Evolutionary conservation across 1,140 invertebrate species (phyloP).

Genomic region (Ceratina australensis): DNA sequence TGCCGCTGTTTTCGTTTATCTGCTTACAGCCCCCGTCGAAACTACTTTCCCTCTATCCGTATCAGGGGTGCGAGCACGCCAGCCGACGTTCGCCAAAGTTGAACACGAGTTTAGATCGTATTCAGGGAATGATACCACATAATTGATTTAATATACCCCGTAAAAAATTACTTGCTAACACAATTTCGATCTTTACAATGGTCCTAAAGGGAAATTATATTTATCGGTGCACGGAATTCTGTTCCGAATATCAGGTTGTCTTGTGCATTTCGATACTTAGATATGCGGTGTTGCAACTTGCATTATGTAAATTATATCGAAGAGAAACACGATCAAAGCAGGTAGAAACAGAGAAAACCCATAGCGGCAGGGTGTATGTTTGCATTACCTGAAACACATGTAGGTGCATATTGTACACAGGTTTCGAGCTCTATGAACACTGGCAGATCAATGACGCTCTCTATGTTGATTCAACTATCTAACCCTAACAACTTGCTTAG

Average conservation of each 20-base stretch:
- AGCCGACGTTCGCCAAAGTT: neutral
- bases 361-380: neutral
- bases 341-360: slow-evolving; percentile 26
- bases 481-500: slow-evolving; percentile 43
- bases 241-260: neutral
- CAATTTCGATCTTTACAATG: too few species aligned
- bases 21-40: slow-evolving; percentile 46
- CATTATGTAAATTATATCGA: slow-evolving; percentile 25
- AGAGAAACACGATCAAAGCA: slow-evolving; percentile 17
- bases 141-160: too few species aligned
- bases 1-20: slow-evolving; percentile 54
- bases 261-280: neutral
- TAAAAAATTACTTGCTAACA: too few species aligned
- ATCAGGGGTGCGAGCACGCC: neutral
- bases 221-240: too few species aligned
- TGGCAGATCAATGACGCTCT: slow-evolving; percentile 38
- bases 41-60: slow-evolving; percentile 25
- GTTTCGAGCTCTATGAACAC: slow-evolving; percentile 27
- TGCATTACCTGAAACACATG: slow-evolving; percentile 11
- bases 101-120: neutral
- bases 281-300: neutral
- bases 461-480: slow-evolving; percentile 44
- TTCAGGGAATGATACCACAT: too few species aligned
- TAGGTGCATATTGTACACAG: slow-evolving; percentile 26
- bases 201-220: neutral